Conservation (phyloP, 1,140 invertebrate genomes). For the Calosoma granatense region DNA sequence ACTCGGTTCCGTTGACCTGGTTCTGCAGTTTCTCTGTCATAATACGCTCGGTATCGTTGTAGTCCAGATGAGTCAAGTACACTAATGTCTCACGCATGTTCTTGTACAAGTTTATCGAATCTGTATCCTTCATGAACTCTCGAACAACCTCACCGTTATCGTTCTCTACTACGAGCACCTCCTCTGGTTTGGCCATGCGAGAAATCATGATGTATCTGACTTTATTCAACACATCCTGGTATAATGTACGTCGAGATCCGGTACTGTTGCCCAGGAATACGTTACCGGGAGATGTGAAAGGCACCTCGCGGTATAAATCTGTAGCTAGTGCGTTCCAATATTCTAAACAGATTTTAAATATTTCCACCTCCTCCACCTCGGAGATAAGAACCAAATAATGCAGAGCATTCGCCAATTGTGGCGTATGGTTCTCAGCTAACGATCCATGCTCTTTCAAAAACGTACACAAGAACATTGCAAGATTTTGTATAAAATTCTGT, state of each 20-base stretch:
- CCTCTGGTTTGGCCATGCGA: conserved; percentile 99
- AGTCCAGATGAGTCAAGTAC: conserved; percentile 98
- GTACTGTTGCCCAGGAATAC: conserved; percentile 22
- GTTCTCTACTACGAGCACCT: conserved; percentile 99
- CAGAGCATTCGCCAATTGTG: conserved; percentile 69
- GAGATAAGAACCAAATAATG: conserved; percentile 94
- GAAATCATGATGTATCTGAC: conserved; percentile 99
- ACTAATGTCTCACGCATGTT: conserved; percentile 99
- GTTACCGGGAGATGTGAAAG: conserved; percentile 31
- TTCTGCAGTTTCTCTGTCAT: conserved; percentile 99
- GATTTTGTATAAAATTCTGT: conserved; percentile 98
- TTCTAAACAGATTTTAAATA: conserved; percentile 99
- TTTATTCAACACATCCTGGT: conserved; percentile 72
- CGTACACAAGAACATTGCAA: conserved; percentile 94
- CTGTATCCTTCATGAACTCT: conserved; percentile 99
- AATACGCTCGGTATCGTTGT: conserved; percentile 92
- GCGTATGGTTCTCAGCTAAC: conserved; percentile 71
- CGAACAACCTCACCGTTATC: conserved; percentile 99
- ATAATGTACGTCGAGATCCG: conserved; percentile 54
- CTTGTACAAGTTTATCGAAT: conserved; percentile 99
- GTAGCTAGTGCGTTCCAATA: conserved; percentile 94
- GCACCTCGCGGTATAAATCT: conserved; percentile 79
- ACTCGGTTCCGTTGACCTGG: conserved; percentile 97
- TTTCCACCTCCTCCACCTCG: conserved; percentile 98
- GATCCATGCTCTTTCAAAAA: conserved; percentile 92